Base-by-base conservation (phyloP, 2,888 invertebrate species). In the Clunio marinus region DNA sequence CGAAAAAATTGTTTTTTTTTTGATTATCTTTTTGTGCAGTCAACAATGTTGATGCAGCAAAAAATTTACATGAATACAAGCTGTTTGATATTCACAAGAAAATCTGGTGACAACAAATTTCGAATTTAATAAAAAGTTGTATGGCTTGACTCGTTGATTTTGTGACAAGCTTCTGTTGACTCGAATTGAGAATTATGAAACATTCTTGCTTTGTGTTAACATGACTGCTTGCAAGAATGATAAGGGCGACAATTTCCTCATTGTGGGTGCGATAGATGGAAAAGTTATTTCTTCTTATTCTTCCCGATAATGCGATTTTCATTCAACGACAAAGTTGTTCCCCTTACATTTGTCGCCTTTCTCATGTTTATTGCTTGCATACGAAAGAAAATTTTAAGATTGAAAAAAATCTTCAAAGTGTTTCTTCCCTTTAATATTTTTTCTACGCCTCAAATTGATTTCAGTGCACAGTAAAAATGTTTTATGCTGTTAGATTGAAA, bases 401-500 rank as follows among this genome's bases (percentile, higher is more conserved):
- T n/a, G 41, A 2, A 10, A 41, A 41, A 10, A n/a, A 15, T 41
- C 41, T 41, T 41, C 41, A 15, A 41, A n/a, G n/a, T n/a, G 41
- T 41, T 41, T 41, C 2, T n/a, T 10, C 10, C 10, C 15, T 41
- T 41, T 5, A 10, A n/a, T 41, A 15, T 41, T 41, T 5, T 10
- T 41, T 41, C 41, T 15, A 41, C 41, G 41, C 41, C 41, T 41
- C 41, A 10, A 15, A n/a, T n/a, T 60, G 32, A 13, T n/a, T 37
- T 35, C 60, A 60, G n/a, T 41, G 1, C 15, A 27, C 5, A 2
- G n/a, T 17, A 22, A n/a, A 60, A 37, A 37, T 51, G 51, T 60
- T 13, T 35, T 22, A 15, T 37, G 60, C 41, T 22, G 24, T 60
- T 24, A 35, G 60, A 60, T 60, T 60, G 60, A 60, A 60, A 41